Conservation (phyloP, 2,888 invertebrate genomes). For the Notocelia uddmanniana region DNA sequence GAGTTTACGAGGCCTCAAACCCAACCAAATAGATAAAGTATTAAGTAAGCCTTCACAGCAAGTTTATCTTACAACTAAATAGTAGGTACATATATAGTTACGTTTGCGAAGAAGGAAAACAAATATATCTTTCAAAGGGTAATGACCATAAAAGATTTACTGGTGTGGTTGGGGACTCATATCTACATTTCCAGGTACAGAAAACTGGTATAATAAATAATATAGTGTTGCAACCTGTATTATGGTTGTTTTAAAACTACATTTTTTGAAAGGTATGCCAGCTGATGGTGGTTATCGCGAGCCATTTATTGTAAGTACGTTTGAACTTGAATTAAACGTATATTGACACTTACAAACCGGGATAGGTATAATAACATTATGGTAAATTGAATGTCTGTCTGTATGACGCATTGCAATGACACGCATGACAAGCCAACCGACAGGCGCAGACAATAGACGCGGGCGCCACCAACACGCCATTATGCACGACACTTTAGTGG, state of each 20-base stretch:
- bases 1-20: background rate
- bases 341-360: background rate
- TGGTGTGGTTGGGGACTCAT: conserved; percentile 12
- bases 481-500: conserved; percentile 68
- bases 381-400: conserved; percentile 37
- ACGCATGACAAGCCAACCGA: conserved; percentile 51
- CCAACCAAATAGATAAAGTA: background rate
- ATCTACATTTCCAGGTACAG: conserved; percentile 18
- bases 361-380: conserved; percentile 4
- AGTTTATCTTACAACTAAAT: background rate
- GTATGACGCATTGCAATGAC: conserved; percentile 57
- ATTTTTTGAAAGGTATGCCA: conserved; percentile 8
- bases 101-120: conserved; percentile 32
- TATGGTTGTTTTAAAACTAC: conserved; percentile 2
- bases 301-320: background rate
- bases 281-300: conserved; percentile 1
- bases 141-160: conserved; percentile 39
- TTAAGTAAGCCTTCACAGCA: background rate
- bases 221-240: conserved; percentile 21
- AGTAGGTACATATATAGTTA: background rate
- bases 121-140: conserved; percentile 34
- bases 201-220: conserved; percentile 34
- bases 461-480: conserved; percentile 75
- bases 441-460: conserved; percentile 65
- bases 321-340: background rate